Evolutionary conservation across 1,140 invertebrate genomes (phyloP).

Genomic region (Drosophila bocqueti): DNA sequence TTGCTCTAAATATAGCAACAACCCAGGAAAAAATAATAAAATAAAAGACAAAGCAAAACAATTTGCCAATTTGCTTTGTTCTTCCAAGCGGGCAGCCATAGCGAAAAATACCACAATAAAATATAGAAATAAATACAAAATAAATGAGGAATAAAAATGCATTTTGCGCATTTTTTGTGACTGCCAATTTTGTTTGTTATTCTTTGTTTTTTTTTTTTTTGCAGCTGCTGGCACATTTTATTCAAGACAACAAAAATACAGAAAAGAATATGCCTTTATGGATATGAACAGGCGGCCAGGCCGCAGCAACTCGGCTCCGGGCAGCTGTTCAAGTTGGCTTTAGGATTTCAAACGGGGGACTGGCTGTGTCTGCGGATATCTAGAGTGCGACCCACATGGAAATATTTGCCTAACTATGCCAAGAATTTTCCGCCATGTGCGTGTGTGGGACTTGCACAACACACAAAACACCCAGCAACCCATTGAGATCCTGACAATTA

Average conservation of each 20-base stretch:
- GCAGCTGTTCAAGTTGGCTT: conserved; percentile 48
- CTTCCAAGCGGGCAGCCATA: conserved; percentile 7
- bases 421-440: conserved; percentile 53
- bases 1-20: conserved; percentile 9
- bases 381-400: conserved; percentile 50
- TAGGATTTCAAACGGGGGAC: conserved; percentile 2
- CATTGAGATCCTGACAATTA: conserved; percentile 43
- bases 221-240: conserved; percentile 80
- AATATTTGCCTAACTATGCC: conserved; percentile 54
- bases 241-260: conserved; percentile 55
- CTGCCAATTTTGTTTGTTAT: conserved; percentile 56
- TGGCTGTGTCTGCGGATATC: conserved; percentile 5
- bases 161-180: conserved; percentile 54
- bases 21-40: conserved; percentile 7
- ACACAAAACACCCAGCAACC: not conserved
- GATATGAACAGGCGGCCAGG: conserved; percentile 46
- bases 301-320: conserved; percentile 26
- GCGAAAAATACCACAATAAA: conserved; percentile 11
- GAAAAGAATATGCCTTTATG: conserved; percentile 38
- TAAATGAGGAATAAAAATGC: conserved; percentile 60
- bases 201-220: conserved; percentile 18
- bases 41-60: conserved; percentile 25
- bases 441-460: conserved; percentile 41
- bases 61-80: conserved; percentile 23
- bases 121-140: conserved; percentile 26